Base-by-base conservation (phyloP, 2,113 vertebrate species). In the Thomomys bottae region DNA sequence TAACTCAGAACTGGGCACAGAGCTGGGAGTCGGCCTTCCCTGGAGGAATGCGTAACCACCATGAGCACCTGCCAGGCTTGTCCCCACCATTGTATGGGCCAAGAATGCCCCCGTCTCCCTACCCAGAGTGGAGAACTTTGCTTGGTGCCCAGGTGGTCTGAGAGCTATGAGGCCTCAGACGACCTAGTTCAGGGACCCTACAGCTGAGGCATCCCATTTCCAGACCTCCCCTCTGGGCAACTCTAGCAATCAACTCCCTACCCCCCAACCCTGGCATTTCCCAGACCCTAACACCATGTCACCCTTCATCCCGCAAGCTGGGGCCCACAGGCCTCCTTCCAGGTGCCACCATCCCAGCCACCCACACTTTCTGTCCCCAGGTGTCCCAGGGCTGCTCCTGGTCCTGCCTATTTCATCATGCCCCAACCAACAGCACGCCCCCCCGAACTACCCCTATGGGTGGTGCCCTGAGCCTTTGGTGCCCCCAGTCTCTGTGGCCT, bases 1-100 rank as follows among this genome's bases (percentile, higher is more conserved):
- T 49, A 2, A 49, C 45, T 49, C 49, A 54, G 49, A 17, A 15
- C 49, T 49, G 45, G 45, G 49, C 40, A 40, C 23, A 5, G 0
- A 17, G 38, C 23, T 8, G 30, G 36, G 38, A 24, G 64, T 10
- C 34, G 30, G 9, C 32, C 1, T 0, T 32, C 49, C n/a, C 36
- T 24, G 3, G 36, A 5, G 6, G 24, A 54, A 32, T 34, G 2
- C 40, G 5, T 2, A 32, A 15, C 3, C 2, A 0, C 20, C 6
- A 26, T 4, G 80, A 30, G 42, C 7, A 3, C 32, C 54, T 0
- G 42, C 49, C 4, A 1, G 6, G 67, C 85, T 59, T 2, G 9
- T 36, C 32, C 20, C 68, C 32, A 4, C 76, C 24, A 36, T 23
- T 38, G 6, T 8, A 54, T 12, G 45, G 42, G 67, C 30, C 8